Conservation (phyloP, 2,888 invertebrate genomes). For the Microplitis manilae region DNA sequence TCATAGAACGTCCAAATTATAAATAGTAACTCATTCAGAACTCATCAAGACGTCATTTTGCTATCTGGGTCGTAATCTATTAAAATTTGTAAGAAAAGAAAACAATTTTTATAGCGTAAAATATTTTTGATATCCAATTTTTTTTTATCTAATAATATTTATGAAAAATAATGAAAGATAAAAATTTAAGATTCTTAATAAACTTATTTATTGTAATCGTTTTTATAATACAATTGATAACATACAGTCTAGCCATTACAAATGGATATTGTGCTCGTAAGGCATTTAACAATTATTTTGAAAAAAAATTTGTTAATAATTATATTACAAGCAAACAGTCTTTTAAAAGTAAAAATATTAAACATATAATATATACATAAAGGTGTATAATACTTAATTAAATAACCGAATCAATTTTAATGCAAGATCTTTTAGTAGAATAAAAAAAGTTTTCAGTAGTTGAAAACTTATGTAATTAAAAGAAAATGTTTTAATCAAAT, state of each 20-base stretch:
- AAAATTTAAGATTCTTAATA: background rate
- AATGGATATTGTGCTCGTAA: background rate
- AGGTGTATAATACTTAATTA: background rate
- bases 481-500: background rate
- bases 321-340: constrained; percentile 47
- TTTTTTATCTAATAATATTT: background rate
- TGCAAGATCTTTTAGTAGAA: background rate
- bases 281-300: background rate
- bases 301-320: constrained; percentile 38
- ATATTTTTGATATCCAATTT: too few relatives aligned
- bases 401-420: background rate
- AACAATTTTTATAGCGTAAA: too few relatives aligned
- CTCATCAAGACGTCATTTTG: too few relatives aligned
- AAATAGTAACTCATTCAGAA: too few relatives aligned
- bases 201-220: background rate
- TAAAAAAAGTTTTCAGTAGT: background rate
- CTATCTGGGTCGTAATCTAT: too few relatives aligned
- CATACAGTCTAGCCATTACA: constrained; percentile 1
- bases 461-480: background rate
- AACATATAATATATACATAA: background rate
- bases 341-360: constrained; percentile 45
- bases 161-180: constrained; percentile 21
- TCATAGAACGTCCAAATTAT: too few relatives aligned
- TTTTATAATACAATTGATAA: constrained; percentile 22
- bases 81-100: too few relatives aligned